Evolutionary conservation across 2,797 vertebrate genomes (phyloP).

Genomic region (Sciaenops ocellatus): DNA sequence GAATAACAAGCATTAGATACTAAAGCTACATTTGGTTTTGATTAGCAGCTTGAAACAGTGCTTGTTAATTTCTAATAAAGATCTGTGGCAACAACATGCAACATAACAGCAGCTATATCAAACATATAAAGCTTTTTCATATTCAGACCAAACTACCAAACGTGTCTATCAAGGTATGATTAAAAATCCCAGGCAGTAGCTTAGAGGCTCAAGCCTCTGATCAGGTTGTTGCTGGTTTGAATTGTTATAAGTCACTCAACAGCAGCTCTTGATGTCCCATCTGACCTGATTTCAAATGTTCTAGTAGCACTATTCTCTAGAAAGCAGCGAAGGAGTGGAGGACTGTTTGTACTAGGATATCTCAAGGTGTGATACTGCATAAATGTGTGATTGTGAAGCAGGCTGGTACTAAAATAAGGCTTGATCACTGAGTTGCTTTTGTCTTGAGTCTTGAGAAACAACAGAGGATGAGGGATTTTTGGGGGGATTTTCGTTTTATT

Average conservation of each 20-base stretch:
- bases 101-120: neutral
- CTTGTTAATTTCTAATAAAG: slow-evolving; percentile 1
- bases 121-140: neutral
- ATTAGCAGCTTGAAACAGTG: slow-evolving; percentile 3
- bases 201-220: neutral
- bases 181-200: neutral
- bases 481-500: neutral
- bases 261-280: neutral
- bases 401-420: slow-evolving; percentile 42
- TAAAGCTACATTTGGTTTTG: slow-evolving; percentile 20
- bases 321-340: slow-evolving; percentile 37
- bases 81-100: neutral
- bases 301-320: slow-evolving; percentile 22
- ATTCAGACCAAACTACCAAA: neutral
- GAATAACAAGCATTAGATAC: slow-evolving; percentile 40
- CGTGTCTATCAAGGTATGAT: neutral
- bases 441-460: slow-evolving; percentile 16
- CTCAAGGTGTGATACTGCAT: slow-evolving; percentile 63
- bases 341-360: slow-evolving; percentile 59
- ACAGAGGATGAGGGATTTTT: neutral
- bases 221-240: neutral
- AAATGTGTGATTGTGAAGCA: slow-evolving; percentile 63
- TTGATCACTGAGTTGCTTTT: slow-evolving; percentile 16
- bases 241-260: neutral
- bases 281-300: slow-evolving; percentile 17